Percentiles rank a stretch among this genome's conserved stretches.
Evolutionary conservation across 2,113 vertebrate species (phyloP).

Genomic region (Chamaetylas fuelleborni): DNA sequence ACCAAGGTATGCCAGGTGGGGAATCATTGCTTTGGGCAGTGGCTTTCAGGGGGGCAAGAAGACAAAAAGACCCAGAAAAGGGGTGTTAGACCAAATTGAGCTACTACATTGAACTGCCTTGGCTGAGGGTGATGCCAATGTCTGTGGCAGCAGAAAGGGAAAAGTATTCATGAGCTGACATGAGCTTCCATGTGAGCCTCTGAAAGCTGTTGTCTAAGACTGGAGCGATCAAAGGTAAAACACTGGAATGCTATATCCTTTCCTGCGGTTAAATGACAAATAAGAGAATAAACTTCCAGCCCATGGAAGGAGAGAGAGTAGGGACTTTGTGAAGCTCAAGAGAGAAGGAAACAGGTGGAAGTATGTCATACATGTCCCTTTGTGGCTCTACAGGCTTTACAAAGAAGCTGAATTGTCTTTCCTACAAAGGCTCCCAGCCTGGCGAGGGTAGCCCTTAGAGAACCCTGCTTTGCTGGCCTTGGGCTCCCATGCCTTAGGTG

Average conservation of each 20-base stretch:
- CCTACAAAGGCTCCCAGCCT: background rate
- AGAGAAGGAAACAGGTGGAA: background rate
- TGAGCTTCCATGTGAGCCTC: background rate
- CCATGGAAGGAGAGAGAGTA: background rate
- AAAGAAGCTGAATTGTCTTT: background rate
- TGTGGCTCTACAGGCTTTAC: background rate
- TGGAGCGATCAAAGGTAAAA: background rate
- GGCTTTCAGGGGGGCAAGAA: background rate
- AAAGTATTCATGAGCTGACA: background rate
- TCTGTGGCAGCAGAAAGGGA: background rate
- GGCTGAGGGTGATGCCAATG: background rate
- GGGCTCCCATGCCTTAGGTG: fast-evolving
- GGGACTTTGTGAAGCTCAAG: background rate
- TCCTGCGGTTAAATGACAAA: background rate
- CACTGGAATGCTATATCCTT: background rate
- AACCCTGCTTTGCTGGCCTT: background rate
- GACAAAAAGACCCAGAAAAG: background rate
- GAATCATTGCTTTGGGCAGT: background rate
- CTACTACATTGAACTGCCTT: background rate
- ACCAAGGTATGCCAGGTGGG: background rate
- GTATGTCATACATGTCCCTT: background rate
- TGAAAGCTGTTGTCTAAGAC: background rate
- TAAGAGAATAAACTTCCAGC: background rate
- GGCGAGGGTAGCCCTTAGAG: fast-evolving
- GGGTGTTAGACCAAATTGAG: background rate